Evolutionary conservation across 92 coral and sea anemone genomes (phyloP).

Genomic region (Zoanthus gigantus): DNA sequence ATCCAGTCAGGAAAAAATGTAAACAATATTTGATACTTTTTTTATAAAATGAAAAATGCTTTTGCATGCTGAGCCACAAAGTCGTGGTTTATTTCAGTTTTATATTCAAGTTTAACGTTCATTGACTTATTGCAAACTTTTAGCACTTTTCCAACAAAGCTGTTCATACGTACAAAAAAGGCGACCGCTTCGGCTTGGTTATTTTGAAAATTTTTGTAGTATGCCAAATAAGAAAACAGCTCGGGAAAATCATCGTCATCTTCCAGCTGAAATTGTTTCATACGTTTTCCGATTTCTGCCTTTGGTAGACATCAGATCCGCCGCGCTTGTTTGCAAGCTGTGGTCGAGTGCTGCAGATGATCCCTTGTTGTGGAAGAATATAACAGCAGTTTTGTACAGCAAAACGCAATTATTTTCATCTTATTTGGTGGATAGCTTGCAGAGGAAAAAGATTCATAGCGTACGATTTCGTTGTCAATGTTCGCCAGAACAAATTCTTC

Average conservation of each 20-base stretch:
- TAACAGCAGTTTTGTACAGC: constrained; percentile 58
- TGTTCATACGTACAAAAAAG: not conserved
- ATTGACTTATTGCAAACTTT: no score
- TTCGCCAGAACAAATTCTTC: constrained; percentile 71
- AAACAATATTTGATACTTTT: not conserved
- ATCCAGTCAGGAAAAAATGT: not conserved
- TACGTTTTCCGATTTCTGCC: constrained; percentile 83
- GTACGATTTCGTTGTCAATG: constrained; percentile 68
- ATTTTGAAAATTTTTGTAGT: not conserved
- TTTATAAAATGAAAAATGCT: no score
- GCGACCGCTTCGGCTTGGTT: not conserved
- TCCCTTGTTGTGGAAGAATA: constrained; percentile 82
- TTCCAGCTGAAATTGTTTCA: constrained; percentile 80
- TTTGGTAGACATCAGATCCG: constrained; percentile 64
- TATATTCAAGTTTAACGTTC: no score
- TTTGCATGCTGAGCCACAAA: no score
- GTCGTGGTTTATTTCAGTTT: no score
- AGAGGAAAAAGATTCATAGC: constrained; percentile 70
- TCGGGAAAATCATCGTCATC: not conserved
- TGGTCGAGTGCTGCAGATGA: constrained; percentile 89
- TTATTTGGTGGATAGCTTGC: constrained; percentile 74
- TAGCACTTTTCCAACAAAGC: no score
- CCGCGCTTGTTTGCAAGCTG: constrained; percentile 72
- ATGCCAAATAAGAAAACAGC: constrained; percentile 24
- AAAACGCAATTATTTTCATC: constrained; percentile 69